Percentiles rank a stretch among this genome's conserved stretches.
These are phyloP conservation scores for Cyprinodon brontotheroides DNA, from an alignment of 2,113 vertebrate genomes.

Conservation along the genomic window DNA sequence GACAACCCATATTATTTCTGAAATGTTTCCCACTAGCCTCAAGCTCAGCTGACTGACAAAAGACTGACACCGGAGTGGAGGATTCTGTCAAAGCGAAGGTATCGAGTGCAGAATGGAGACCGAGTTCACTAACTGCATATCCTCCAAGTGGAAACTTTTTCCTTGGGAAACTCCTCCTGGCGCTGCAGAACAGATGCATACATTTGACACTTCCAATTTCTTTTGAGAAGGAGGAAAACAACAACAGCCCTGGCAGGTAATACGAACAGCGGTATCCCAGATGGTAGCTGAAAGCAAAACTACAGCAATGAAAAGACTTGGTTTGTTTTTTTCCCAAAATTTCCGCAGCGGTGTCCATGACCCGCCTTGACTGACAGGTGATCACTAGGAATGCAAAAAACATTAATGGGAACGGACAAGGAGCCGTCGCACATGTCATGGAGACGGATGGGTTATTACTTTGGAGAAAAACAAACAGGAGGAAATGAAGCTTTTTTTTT, in stretches of 20 bases:
- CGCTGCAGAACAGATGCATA: conserved; percentile 20
- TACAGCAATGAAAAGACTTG: conserved; percentile 12
- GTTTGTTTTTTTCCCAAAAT: conserved; percentile 6
- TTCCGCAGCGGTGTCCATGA: conserved; percentile 3
- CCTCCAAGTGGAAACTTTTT: conserved; percentile 19
- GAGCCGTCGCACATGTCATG: conserved; percentile 22
- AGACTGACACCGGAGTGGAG: conserved; percentile 58
- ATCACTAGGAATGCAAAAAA: conserved; percentile 22
- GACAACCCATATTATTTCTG: conserved; percentile 45
- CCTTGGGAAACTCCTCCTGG: conserved; percentile 29
- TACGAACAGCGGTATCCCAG: conserved; percentile 8
- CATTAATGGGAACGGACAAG: background rate
- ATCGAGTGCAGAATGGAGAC: conserved; percentile 38
- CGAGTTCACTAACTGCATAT: conserved; percentile 38
- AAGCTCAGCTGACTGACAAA: conserved; percentile 52
- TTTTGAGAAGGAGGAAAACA: conserved; percentile 5
- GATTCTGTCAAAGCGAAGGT: conserved; percentile 48
- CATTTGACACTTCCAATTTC: conserved; percentile 39
- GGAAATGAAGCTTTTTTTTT: background rate
- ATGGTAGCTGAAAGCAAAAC: conserved; percentile 21
- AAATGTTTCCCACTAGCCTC: conserved; percentile 41
- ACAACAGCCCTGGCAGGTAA: conserved; percentile 12
- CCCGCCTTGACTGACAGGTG: conserved; percentile 46
- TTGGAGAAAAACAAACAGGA: conserved; percentile 19
- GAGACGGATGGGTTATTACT: conserved; percentile 21